These are phyloP conservation scores for Cryptoprocta ferox DNA, from an alignment of 2,797 vertebrate species.

Conservation along the genomic window DNA sequence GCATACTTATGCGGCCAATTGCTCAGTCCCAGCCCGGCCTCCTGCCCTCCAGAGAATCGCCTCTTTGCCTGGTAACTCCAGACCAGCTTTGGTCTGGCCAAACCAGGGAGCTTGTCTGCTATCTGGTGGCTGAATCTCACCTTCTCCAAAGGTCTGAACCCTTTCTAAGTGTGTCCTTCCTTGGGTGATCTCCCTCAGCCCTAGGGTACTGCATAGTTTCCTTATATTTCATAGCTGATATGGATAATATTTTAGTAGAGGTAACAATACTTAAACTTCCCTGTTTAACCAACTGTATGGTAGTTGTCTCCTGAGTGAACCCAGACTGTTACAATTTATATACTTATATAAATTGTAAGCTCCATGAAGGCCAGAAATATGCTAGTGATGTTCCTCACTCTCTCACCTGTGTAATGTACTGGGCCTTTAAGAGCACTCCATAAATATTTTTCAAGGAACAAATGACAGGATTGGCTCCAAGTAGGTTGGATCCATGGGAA, in stretches of 20 bases:
- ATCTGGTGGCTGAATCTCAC: background rate
- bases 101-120: background rate
- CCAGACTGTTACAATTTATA: background rate
- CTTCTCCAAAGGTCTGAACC: background rate
- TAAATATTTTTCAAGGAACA: constrained; percentile 29
- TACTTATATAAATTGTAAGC: background rate
- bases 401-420: background rate
- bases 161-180: background rate
- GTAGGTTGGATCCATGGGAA: background rate
- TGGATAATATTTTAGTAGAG: background rate
- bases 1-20: accelerated
- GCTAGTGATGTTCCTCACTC: background rate
- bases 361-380: background rate
- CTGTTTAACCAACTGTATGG: background rate
- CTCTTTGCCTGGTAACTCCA: background rate
- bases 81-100: background rate
- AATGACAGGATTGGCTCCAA: background rate
- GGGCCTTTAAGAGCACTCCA: background rate
- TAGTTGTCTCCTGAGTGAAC: background rate
- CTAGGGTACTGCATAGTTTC: background rate
- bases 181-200: background rate
- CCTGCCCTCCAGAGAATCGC: background rate
- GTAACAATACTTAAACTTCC: background rate
- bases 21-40: background rate
- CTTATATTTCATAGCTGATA: background rate